Conservation (phyloP, 2,113 vertebrate genomes). For the Lota lota region DNA sequence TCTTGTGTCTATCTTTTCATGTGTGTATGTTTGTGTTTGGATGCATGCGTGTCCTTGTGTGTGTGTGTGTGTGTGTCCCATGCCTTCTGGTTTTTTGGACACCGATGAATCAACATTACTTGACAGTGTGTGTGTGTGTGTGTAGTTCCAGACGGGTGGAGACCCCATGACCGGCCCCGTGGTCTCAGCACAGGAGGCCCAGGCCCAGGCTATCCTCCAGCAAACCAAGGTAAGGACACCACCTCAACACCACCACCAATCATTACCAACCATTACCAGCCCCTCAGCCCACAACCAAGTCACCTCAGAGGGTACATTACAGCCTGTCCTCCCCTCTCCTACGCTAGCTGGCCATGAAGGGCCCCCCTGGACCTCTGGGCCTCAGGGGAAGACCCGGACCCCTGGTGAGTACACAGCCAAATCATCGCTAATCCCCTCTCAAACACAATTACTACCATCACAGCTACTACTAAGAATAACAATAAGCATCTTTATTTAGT, state of each 20-base stretch:
- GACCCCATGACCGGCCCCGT: slow-evolving; percentile 79
- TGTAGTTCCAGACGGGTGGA: slow-evolving; percentile 89
- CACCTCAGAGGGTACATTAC: not conserved
- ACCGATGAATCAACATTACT: no score
- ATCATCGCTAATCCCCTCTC: not conserved
- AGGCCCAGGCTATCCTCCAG: slow-evolving; percentile 94
- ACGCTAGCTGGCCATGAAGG: slow-evolving; percentile 86
- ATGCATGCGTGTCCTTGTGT: no score
- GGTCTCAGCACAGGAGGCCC: slow-evolving; percentile 91
- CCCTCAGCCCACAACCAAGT: not conserved
- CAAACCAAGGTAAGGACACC: slow-evolving; percentile 85
- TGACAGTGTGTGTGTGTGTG: slow-evolving; percentile 19
- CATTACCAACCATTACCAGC: not conserved
- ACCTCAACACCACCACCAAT: not conserved
- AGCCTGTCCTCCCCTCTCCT: slow-evolving; percentile 1
- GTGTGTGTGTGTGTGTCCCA: no score
- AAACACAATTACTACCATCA: not conserved
- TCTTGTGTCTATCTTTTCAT: not conserved
- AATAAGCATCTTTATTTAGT: no score
- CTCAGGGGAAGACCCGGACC: slow-evolving; percentile 89
- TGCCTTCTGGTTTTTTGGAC: no score
- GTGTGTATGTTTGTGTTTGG: not conserved
- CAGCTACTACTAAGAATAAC: no score
- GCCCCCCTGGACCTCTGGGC: slow-evolving; percentile 88
- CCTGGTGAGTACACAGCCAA: slow-evolving; percentile 69